phyloP scores from a whole-genome alignment of 2,888 invertebrate genomes.

The Philonicus albiceps region DNA sequence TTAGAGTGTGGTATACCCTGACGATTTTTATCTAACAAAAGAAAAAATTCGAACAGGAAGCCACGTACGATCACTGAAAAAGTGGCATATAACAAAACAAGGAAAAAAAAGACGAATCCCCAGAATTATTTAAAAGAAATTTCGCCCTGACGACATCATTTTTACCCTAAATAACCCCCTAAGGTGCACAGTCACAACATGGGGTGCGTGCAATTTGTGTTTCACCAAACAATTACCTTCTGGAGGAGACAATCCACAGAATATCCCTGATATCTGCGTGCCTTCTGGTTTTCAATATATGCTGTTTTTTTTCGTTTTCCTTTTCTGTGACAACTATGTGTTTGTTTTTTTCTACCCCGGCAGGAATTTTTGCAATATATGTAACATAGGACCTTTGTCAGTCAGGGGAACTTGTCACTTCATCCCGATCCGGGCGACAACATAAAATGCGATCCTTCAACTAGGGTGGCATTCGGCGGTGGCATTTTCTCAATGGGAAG shows the following conservation, averaged over 20 bases:
- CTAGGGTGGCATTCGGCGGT: slow-evolving; percentile 26
- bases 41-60: not conserved
- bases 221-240: slow-evolving; percentile 52
- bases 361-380: slow-evolving; percentile 40
- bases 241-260: slow-evolving; percentile 47
- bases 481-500: not conserved
- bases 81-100: not conserved
- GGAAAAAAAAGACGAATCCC: not conserved
- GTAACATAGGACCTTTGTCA: not conserved
- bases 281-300: slow-evolving; percentile 46
- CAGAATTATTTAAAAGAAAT: slow-evolving; percentile 14
- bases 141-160: slow-evolving; percentile 19
- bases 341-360: not conserved
- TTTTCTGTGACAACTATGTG: not conserved
- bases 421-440: not conserved
- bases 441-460: not conserved
- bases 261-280: slow-evolving; percentile 39
- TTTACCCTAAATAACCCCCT: slow-evolving; percentile 29
- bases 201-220: slow-evolving; percentile 53
- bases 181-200: slow-evolving; percentile 49
- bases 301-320: not conserved
- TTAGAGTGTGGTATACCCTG: not conserved
- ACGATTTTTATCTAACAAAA: not conserved
- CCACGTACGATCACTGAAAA: not conserved
- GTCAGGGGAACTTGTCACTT: not conserved